Percentiles rank a stretch among this genome's conserved stretches.
phyloP scores from a whole-genome alignment of 1,140 invertebrate species.

The Leptopilina clavipes region DNA sequence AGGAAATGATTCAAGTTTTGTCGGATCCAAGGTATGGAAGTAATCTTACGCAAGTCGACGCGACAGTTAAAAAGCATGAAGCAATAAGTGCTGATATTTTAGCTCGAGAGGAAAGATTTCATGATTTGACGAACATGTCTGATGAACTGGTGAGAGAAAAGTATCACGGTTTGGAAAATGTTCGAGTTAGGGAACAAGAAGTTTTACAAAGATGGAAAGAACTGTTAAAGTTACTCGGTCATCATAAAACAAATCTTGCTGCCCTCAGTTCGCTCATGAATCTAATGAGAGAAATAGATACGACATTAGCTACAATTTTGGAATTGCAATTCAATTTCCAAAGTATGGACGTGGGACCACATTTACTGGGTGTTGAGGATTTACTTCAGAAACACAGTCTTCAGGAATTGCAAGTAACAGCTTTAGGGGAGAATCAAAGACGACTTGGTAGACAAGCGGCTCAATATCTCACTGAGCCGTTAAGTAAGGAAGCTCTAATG shows the following conservation, averaged over 20 bases:
- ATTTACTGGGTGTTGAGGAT: conserved; percentile 95
- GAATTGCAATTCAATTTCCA: conserved; percentile 88
- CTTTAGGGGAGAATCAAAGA: conserved; percentile 87
- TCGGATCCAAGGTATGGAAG: conserved; percentile 94
- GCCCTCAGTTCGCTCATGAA: conserved; percentile 87
- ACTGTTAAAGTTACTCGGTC: conserved; percentile 88
- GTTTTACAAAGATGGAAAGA: conserved; percentile 92
- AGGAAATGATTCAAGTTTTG: conserved; percentile 98
- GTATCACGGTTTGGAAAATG: conserved; percentile 91
- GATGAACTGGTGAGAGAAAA: conserved; percentile 92
- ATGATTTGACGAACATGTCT: conserved; percentile 93
- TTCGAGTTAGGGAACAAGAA: conserved; percentile 87
- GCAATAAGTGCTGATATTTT: conserved; percentile 98
- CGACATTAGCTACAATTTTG: conserved; percentile 86
- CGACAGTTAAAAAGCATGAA: conserved; percentile 98
- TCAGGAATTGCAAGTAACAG: conserved; percentile 91
- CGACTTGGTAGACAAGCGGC: conserved; percentile 83
- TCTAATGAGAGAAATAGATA: conserved; percentile 93
- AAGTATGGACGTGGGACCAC: conserved; percentile 92
- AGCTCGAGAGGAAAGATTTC: conserved; percentile 94
- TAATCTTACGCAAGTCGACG: conserved; percentile 95
- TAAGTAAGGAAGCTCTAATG: conserved; percentile 79
- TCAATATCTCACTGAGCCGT: conserved; percentile 74
- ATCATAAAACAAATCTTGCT: conserved; percentile 88
- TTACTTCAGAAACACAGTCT: conserved; percentile 94